A percentile compares a stretch with the other conserved stretches of the same genome.
These are phyloP conservation scores for Cryptoblepharus egeriae DNA, from an alignment of 2,797 vertebrate genomes.

Conservation along the genomic window DNA sequence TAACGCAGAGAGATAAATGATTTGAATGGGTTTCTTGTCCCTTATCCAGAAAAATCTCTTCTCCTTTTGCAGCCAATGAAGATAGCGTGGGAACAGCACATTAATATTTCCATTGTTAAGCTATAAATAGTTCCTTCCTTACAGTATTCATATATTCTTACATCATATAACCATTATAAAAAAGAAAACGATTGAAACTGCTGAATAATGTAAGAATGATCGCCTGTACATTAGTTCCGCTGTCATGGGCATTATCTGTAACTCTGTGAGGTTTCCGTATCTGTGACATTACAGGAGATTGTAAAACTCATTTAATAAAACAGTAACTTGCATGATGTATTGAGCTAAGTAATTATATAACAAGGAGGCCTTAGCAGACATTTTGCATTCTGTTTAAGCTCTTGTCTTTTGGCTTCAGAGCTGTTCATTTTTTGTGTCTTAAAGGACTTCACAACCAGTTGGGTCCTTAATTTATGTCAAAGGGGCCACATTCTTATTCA, in stretches of 20 bases:
- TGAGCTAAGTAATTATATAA: conserved; percentile 59
- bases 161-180: conserved; percentile 71
- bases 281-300: conserved; percentile 41
- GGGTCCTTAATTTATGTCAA: neutral
- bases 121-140: conserved; percentile 70
- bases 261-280: conserved; percentile 53
- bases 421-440: neutral
- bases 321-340: conserved; percentile 40
- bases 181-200: conserved; percentile 65
- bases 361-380: conserved; percentile 21
- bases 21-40: conserved; percentile 52
- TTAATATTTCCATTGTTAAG: conserved; percentile 63
- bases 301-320: conserved; percentile 45
- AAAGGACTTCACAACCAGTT: neutral
- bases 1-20: conserved; percentile 32
- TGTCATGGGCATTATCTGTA: conserved; percentile 71
- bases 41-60: conserved; percentile 44
- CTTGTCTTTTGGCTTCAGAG: neutral
- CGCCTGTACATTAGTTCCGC: conserved; percentile 68
- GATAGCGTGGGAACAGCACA: conserved; percentile 68
- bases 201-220: conserved; percentile 72
- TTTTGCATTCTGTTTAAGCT: conserved; percentile 5
- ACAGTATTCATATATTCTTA: conserved; percentile 75
- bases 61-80: conserved; percentile 48
- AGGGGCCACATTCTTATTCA: neutral